Base-by-base conservation (phyloP, 2,888 invertebrate genomes). In the Drosophila leonis region DNA sequence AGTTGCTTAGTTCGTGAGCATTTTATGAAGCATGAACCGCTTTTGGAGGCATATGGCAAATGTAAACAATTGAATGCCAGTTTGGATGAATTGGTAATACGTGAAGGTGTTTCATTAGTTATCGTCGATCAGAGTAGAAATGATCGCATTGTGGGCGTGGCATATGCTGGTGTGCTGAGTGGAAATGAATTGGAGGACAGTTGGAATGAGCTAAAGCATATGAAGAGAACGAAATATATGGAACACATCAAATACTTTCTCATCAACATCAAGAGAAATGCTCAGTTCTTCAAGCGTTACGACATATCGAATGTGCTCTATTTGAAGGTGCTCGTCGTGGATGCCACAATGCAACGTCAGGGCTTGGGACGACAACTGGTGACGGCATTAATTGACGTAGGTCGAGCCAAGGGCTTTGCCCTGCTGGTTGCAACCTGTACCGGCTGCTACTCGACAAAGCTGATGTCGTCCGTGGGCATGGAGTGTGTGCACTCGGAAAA, bases 391-490 rank as follows among this genome's bases (percentile, higher is more conserved):
- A 80, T 89, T 13, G 81, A 89, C 9, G 57, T 83, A 27, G 91
- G 78, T 0, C 84, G 76, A 5, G 46, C 73, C 27, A 67, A 78
- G n/a, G 80, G 79, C 4, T 90, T 72, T 55, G 72, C 79, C 0
- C 27, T 90, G 5, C 61, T 85, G 27, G 68, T 75, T 24, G 70
- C 74, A 7, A 85, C 88, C 72, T 92, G 91, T 64, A 88, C 92
- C 0, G 84, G 90, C 55, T 31, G 70, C 8, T 83, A 83, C 68
- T 89, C 92, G 6, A 76, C 81, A 0, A 77, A 76, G 6, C 65
- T 90, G 9, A 84, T 87, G 61, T 66, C 80, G 39, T 69, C 70
- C 12, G 42, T 89, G 10, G 68, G 78, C 5, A 84, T 91, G 90
- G 75, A 83, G 18, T 75, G 72, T 37, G 65, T 90, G 1, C 68